A percentile compares a stretch with the other conserved stretches of the same genome.
phyloP scores from a whole-genome alignment of 1,140 invertebrate species.

The Thaumatotibia leucotreta region DNA sequence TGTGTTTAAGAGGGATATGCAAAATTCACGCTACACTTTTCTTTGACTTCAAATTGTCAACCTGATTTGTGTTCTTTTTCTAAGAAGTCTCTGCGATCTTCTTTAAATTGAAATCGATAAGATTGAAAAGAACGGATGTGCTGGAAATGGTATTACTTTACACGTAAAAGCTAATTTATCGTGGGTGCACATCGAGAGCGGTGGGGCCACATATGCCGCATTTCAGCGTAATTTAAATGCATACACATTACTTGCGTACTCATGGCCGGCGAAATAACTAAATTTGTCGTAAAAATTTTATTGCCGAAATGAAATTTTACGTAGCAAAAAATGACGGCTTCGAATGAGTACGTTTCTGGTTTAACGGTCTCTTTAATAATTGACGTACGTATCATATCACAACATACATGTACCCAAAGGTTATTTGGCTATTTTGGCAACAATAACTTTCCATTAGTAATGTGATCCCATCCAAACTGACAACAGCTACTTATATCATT shows the following conservation, averaged over 20 bases:
- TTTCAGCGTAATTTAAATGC: slow-evolving; percentile 61
- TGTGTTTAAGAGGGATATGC: no score
- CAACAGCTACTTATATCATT: no score
- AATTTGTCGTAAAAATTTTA: slow-evolving; percentile 48
- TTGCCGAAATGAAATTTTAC: slow-evolving; percentile 17
- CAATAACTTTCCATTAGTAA: not conserved
- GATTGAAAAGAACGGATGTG: not conserved
- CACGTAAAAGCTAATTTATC: slow-evolving; percentile 15
- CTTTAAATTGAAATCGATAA: not conserved
- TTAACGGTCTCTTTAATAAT: not conserved
- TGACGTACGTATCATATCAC: not conserved
- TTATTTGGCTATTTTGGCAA: not conserved
- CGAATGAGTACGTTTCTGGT: not conserved
- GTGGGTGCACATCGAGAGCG: slow-evolving; percentile 3
- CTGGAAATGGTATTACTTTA: not conserved
- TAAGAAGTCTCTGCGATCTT: no score
- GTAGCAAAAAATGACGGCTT: not conserved
- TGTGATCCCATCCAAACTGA: no score
- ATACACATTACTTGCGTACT: slow-evolving; percentile 47
- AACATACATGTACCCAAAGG: not conserved
- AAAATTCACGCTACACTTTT: no score
- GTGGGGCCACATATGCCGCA: slow-evolving; percentile 39
- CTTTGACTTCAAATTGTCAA: no score
- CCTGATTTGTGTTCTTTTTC: no score
- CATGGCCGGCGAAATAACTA: slow-evolving; percentile 40